phyloP scores from a whole-genome alignment of 2,113 vertebrate genomes.

The Cervus canadensis region DNA sequence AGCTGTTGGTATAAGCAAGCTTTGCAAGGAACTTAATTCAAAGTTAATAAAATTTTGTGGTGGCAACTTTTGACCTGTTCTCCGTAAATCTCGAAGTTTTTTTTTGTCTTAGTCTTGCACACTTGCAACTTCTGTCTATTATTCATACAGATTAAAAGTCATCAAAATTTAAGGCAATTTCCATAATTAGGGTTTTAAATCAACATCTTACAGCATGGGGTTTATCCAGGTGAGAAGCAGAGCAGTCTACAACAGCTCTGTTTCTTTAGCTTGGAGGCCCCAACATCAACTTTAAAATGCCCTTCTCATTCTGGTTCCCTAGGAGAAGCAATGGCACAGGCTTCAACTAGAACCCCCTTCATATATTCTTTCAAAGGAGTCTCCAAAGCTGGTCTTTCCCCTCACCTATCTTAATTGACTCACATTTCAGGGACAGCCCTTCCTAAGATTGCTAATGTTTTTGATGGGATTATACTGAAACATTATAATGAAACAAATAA shows the following conservation, averaged over 20 bases:
- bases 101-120: conserved; percentile 92
- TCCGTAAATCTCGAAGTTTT: conserved; percentile 91
- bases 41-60: conserved; percentile 93
- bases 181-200: conserved; percentile 90
- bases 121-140: conserved; percentile 94
- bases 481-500: conserved; percentile 86
- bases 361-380: conserved; percentile 89
- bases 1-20: conserved; percentile 88
- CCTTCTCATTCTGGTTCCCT: conserved; percentile 92
- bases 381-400: conserved; percentile 90
- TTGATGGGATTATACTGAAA: conserved; percentile 75
- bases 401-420: conserved; percentile 92
- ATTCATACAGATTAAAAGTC: conserved; percentile 92
- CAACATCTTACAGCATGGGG: conserved; percentile 90
- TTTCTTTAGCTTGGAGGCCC: conserved; percentile 93
- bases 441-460: conserved; percentile 92
- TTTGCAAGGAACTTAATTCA: conserved; percentile 93
- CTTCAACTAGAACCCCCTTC: conserved; percentile 88
- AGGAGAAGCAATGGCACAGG: conserved; percentile 92
- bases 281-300: conserved; percentile 90
- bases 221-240: conserved; percentile 89
- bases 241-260: conserved; percentile 91
- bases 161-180: conserved; percentile 92
- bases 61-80: conserved; percentile 93
- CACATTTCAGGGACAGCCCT: conserved; percentile 89